Evolutionary conservation across 2,797 vertebrate genomes (phyloP), one percentile per base, ranked within the genome.

Genomic region (Platyrinchus mystaceus): DNA sequence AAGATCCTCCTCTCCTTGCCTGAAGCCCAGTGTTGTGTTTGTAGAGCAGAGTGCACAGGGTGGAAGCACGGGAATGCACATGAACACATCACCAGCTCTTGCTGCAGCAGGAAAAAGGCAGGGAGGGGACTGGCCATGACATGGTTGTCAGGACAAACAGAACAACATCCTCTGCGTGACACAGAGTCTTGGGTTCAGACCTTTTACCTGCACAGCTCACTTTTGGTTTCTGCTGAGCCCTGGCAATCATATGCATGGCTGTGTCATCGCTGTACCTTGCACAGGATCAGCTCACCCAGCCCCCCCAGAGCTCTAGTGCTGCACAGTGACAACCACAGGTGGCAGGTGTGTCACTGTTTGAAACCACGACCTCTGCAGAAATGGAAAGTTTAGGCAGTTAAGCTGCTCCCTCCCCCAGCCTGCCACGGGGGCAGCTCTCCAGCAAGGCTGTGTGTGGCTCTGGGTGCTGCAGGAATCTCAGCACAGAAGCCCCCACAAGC

Each of bases 1-100:
- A 82, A 76, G 67, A 64, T 52, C 32, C 32, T 83, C 6, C 74
- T 36, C n/a, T 58, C 58, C 49, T 27, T 63, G 93, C 64, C 85
- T 88, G 76, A 13, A 88, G n/a, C 49, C 23, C 46, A 15, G 14
- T 1, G 12, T 4, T 46, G 44, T 73, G 70, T 92, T 79, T 89
- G 77, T 69, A 63, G 90, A 52, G 84, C 78, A 89, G 77, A 89
- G 81, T 10, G 81, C 74, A 78, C 17, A 5, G 77, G 73, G 22
- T 68, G 59, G 86, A 71, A 71, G 63, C 74, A 68, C 0, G 1
- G 52, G 56, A 83, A 37, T 1, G 20, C 16, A 13, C 50, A 37
- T 3, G 60, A 52, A 17, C 24, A n/a, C 55, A 84, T 20, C 87
- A 52, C 37, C 39, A 73, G n/a, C 64, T 28, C 63, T 34, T 76